These are phyloP conservation scores for Polypterus senegalus DNA, from an alignment of 2,113 vertebrate genomes.

Conservation along the genomic window DNA sequence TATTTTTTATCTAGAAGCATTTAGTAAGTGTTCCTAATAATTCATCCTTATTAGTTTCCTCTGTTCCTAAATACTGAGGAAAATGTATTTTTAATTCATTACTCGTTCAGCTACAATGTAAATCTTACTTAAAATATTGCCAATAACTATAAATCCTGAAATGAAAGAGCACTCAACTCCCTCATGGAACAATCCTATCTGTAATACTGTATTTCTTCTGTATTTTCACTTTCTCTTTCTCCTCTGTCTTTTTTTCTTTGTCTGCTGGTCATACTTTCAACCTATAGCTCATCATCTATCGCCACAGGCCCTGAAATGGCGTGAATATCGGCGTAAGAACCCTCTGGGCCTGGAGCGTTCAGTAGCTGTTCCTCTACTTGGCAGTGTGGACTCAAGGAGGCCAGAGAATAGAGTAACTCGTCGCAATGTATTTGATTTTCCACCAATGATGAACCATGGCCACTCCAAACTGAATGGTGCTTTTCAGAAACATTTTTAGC, in stretches of 20 bases:
- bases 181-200: too few species aligned
- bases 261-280: neutral
- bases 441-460: slow-evolving; percentile 43
- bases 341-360: slow-evolving; percentile 69
- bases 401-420: slow-evolving; percentile 48
- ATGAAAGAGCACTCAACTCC: too few species aligned
- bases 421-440: slow-evolving; percentile 79
- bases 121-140: too few species aligned
- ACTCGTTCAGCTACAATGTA: too few species aligned
- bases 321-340: slow-evolving; percentile 84
- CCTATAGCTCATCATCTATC: slow-evolving; percentile 82
- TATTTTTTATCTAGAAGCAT: too few species aligned
- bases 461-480: slow-evolving; percentile 64
- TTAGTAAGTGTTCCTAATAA: too few species aligned
- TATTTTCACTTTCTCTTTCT: neutral
- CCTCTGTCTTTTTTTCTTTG: slow-evolving; percentile 14
- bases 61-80: too few species aligned
- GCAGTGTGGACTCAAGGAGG: slow-evolving; percentile 49
- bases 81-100: too few species aligned
- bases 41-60: too few species aligned
- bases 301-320: slow-evolving; percentile 91
- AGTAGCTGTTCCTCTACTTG: slow-evolving; percentile 31
- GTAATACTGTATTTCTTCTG: neutral
- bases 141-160: too few species aligned
- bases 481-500: slow-evolving; percentile 21